These are phyloP conservation scores for Iphiclides podalirius DNA, from an alignment of 2,888 invertebrate genomes.

Conservation along the genomic window DNA sequence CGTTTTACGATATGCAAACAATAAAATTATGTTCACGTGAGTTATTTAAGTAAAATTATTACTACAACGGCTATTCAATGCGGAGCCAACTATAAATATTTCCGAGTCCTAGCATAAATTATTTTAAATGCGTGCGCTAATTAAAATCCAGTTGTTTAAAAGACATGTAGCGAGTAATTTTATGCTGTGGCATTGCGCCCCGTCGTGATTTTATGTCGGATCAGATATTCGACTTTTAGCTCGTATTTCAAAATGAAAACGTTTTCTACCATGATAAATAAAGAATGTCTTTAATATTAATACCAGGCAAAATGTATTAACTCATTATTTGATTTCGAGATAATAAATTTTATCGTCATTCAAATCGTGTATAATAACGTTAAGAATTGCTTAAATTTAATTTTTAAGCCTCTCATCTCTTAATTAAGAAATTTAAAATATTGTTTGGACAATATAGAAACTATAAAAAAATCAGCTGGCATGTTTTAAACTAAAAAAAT, in stretches of 20 bases:
- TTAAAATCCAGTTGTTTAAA: conserved; percentile 64
- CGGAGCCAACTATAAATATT: conserved; percentile 12
- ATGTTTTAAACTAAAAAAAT: too few relatives aligned
- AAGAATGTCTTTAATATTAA: background rate
- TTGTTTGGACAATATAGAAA: too few relatives aligned
- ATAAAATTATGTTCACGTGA: conserved; percentile 9
- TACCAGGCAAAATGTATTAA: background rate
- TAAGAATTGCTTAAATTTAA: too few relatives aligned
- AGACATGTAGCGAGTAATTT: conserved; percentile 41
- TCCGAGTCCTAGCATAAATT: conserved; percentile 34
- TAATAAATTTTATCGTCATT: too few relatives aligned
- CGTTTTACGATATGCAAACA: background rate
- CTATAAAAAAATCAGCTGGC: too few relatives aligned
- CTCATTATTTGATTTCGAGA: too few relatives aligned
- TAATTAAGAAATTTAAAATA: too few relatives aligned
- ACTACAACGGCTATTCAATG: conserved; percentile 3
- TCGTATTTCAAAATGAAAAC: conserved; percentile 11
- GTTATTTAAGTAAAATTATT: conserved; percentile 12
- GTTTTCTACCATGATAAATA: background rate
- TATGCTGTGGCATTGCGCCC: conserved; percentile 53
- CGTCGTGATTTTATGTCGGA: conserved; percentile 51
- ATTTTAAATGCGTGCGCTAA: conserved; percentile 41
- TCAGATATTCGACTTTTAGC: conserved; percentile 13
- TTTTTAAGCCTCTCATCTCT: too few relatives aligned
- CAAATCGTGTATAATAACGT: too few relatives aligned